Evolutionary conservation across 2,797 vertebrate genomes (phyloP).

Genomic region (Arremon aurantiirostris): DNA sequence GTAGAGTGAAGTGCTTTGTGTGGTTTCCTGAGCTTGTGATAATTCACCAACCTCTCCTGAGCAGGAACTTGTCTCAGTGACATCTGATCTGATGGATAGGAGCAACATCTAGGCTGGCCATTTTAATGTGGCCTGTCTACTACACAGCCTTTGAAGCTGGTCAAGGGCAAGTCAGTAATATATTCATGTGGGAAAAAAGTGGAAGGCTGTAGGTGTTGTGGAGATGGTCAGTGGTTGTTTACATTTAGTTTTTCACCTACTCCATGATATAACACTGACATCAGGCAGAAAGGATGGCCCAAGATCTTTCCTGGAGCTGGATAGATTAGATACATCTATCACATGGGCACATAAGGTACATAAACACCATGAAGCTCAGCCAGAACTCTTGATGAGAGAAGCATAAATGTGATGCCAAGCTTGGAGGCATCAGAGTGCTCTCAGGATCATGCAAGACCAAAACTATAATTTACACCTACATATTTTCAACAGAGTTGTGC

Average conservation of each 20-base stretch:
- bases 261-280: not conserved
- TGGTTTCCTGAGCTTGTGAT: not conserved
- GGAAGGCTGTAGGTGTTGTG: rapidly evolving
- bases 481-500: not conserved
- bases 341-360: not conserved
- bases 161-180: not conserved
- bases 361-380: not conserved
- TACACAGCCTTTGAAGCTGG: not conserved
- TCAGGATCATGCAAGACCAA: not conserved
- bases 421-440: not conserved
- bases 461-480: not conserved
- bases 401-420: not conserved
- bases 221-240: not conserved
- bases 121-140: not conserved
- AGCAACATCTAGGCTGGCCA: not conserved
- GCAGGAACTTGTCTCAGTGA: not conserved
- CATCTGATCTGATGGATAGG: not conserved
- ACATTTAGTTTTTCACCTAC: not conserved
- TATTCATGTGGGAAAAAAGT: not conserved
- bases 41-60: not conserved
- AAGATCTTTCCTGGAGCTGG: not conserved
- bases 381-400: not conserved
- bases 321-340: not conserved
- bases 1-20: not conserved
- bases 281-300: not conserved